A percentile compares a stretch with the other conserved stretches of the same genome.
Evolutionary conservation across 2,113 vertebrate species (phyloP).

Genomic region (Protobothrops mucrosquamatus): DNA sequence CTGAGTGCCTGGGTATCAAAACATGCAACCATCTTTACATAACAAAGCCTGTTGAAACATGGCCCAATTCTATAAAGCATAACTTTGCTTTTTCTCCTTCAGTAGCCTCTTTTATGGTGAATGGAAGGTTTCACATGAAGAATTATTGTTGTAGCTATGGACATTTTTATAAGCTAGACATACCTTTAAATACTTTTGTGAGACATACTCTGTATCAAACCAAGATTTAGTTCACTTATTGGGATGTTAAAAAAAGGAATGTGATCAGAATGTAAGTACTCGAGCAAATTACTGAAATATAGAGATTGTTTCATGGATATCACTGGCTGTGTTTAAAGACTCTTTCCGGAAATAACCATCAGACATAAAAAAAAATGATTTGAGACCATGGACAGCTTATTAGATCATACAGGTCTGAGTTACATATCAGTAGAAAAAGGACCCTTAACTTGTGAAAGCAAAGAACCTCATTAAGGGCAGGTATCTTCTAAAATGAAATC

Average conservation of each 20-base stretch:
- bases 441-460: not conserved
- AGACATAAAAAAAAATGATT: not conserved
- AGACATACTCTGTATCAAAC: not conserved
- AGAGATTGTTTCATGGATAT: not conserved
- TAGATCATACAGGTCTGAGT: not conserved
- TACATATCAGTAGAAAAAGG: not conserved
- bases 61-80: not conserved
- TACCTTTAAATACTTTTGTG: not conserved
- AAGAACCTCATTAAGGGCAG: not conserved
- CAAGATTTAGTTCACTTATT: not conserved
- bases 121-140: not conserved
- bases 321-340: not conserved
- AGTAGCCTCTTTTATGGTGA: not conserved
- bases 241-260: not conserved
- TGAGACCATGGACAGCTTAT: not conserved
- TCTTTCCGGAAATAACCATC: not conserved
- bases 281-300: not conserved
- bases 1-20: not conserved
- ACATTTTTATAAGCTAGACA: not conserved
- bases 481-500: not conserved
- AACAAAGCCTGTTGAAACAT: not conserved
- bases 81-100: not conserved
- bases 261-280: not conserved
- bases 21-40: not conserved
- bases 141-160: not conserved